Evolutionary conservation across 2,797 vertebrate genomes (phyloP).

Genomic region (Periophthalmus magnuspinnatus): DNA sequence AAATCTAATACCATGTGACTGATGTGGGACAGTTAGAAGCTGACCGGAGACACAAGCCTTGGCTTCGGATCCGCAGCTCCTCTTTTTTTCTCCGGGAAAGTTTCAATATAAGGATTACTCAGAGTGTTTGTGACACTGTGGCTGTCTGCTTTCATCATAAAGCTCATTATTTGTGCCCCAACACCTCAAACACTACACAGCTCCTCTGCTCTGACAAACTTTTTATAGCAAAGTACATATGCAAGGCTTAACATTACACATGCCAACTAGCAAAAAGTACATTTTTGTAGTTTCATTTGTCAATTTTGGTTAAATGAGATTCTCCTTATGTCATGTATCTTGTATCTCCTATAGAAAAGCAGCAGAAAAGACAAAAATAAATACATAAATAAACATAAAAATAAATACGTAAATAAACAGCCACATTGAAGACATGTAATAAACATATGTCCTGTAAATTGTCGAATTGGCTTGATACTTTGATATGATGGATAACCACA

Average conservation of each 20-base stretch:
- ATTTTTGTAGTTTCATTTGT: neutral
- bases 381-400: no score
- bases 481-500: no score
- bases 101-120: constrained; percentile 15
- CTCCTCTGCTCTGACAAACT: constrained; percentile 3
- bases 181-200: constrained; percentile 4
- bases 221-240: constrained; percentile 15
- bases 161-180: constrained; percentile 25
- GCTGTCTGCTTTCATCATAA: constrained; percentile 25
- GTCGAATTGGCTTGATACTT: no score
- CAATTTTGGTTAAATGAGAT: no score
- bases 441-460: no score
- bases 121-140: constrained; percentile 12
- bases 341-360: no score
- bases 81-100: constrained; percentile 18
- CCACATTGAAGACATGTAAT: no score
- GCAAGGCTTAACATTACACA: neutral
- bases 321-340: no score
- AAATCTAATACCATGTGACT: constrained; percentile 27
- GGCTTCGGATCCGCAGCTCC: constrained; percentile 6
- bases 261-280: neutral
- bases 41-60: constrained; percentile 26
- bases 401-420: no score
- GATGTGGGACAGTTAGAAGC: constrained; percentile 31
- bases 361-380: no score